A percentile compares a stretch with the other conserved stretches of the same genome.
Conservation (phyloP, 2,113 vertebrate genomes). For the Proterorhinus semilunaris region DNA sequence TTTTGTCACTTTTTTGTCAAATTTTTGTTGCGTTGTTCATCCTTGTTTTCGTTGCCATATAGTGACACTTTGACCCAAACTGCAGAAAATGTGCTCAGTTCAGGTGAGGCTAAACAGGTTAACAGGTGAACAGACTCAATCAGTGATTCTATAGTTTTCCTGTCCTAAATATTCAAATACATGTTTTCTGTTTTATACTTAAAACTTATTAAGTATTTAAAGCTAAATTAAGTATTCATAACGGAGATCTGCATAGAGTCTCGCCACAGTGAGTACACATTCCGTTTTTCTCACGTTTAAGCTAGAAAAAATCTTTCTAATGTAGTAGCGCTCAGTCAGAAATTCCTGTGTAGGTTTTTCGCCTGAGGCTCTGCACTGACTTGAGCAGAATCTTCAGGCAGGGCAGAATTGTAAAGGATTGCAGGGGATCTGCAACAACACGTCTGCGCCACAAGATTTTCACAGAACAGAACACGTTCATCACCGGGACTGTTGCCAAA, state of each 20-base stretch:
- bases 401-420: slow-evolving; percentile 2
- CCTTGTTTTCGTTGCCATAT: slow-evolving; percentile 10
- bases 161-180: neutral
- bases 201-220: neutral
- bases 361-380: slow-evolving; percentile 38
- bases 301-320: no score
- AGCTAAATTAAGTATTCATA: neutral
- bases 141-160: no score
- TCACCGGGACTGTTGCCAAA: neutral
- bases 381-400: slow-evolving; percentile 1
- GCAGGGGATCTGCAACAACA: slow-evolving; percentile 48
- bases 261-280: neutral
- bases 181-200: neutral
- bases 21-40: neutral
- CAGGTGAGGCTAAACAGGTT: no score
- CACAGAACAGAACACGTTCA: neutral
- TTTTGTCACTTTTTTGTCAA: no score
- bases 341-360: slow-evolving; percentile 29
- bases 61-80: no score
- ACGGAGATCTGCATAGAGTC: neutral
- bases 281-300: slow-evolving; percentile 7
- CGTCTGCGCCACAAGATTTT: slow-evolving; percentile 10
- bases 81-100: no score
- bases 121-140: no score
- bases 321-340: no score